phyloP scores from a whole-genome alignment of 2,113 vertebrate species.

The Rostratula benghalensis region DNA sequence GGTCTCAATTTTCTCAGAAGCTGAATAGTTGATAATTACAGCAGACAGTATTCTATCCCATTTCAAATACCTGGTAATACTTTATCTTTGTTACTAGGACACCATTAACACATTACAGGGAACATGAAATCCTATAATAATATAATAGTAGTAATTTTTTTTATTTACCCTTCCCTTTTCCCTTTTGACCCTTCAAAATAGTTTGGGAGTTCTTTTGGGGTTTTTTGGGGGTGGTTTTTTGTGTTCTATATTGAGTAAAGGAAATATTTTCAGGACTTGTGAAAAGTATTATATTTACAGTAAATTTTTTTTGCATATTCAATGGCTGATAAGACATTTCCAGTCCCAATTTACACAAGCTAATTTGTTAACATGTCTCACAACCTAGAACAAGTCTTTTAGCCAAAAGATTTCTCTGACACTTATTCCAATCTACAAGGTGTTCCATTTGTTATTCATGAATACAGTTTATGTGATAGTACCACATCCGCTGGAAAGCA shows the following conservation, averaged over 20 bases:
- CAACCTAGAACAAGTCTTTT: neutral
- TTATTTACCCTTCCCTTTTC: neutral
- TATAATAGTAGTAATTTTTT: neutral
- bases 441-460: neutral
- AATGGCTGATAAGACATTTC: neutral
- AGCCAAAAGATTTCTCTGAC: neutral
- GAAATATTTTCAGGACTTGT: neutral
- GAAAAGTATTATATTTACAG: neutral
- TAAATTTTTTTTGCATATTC: neutral
- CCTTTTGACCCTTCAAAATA: neutral
- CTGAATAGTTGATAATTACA: slow-evolving; percentile 52
- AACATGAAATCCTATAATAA: neutral
- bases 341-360: neutral
- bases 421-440: neutral
- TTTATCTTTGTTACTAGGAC: slow-evolving; percentile 42
- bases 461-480: neutral
- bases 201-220: no score
- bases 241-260: neutral
- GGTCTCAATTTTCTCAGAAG: slow-evolving; percentile 19
- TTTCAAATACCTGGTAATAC: slow-evolving; percentile 24
- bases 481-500: neutral
- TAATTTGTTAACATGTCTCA: neutral
- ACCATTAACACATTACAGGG: neutral
- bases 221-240: neutral
- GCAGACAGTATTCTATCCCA: neutral